Evolutionary conservation across 2,797 vertebrate species (phyloP).

Genomic region (Nyctibius grandis): DNA sequence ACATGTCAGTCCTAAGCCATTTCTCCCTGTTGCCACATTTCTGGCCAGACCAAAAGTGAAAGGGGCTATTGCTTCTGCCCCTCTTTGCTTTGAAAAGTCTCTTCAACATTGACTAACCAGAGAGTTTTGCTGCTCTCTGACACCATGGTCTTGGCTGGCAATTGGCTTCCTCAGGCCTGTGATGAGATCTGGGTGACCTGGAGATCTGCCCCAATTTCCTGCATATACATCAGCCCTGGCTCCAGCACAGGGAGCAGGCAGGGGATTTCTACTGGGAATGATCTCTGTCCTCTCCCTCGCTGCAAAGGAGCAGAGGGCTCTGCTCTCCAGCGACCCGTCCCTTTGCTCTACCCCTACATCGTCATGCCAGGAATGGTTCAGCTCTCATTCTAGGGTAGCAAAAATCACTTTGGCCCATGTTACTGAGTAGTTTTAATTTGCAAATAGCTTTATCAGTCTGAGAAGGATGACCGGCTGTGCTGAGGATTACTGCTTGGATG

Average conservation of each 20-base stretch:
- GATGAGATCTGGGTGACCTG: background rate
- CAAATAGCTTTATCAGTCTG: background rate
- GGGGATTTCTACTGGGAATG: background rate
- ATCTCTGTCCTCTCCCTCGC: accelerated
- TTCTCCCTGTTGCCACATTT: background rate
- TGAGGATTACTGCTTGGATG: background rate
- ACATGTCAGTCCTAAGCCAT: background rate
- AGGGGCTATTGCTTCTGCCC: background rate
- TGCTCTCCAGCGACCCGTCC: background rate
- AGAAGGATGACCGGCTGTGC: background rate
- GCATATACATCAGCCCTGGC: background rate
- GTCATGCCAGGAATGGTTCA: accelerated
- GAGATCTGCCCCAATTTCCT: background rate
- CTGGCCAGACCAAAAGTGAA: background rate
- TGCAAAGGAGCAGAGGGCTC: background rate
- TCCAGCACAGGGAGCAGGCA: background rate
- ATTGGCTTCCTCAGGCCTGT: background rate
- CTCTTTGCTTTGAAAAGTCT: background rate
- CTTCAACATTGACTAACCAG: accelerated
- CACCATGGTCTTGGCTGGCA: background rate
- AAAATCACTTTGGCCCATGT: background rate
- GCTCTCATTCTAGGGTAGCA: background rate
- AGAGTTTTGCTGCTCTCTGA: background rate
- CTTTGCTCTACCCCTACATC: background rate
- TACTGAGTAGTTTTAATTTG: background rate